Conservation (phyloP, 2,888 invertebrate species). For the Vandiemenella viatica region DNA sequence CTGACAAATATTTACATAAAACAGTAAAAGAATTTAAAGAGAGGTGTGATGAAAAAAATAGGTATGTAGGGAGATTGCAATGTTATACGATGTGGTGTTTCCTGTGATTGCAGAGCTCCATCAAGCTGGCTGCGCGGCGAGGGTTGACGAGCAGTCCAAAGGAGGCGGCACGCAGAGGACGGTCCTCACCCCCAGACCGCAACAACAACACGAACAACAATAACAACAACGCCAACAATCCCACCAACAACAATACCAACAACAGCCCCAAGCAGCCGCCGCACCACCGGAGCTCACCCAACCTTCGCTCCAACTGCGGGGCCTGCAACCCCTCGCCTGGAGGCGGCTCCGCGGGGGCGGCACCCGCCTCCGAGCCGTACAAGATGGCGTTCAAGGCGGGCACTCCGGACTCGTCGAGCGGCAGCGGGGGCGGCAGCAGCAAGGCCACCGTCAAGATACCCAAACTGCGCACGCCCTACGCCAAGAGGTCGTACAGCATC, state of each 20-base stretch:
- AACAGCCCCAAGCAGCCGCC: too few species aligned
- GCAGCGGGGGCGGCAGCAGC: too few species aligned
- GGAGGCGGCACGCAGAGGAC: background rate
- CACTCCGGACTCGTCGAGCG: slow-evolving; percentile 26
- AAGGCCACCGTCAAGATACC: slow-evolving; percentile 42
- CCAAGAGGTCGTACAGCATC: slow-evolving; percentile 60
- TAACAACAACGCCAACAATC: too few species aligned
- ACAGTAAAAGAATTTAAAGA: too few species aligned
- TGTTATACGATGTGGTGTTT: too few species aligned
- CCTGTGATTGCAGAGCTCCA: too few species aligned
- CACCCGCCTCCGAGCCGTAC: slow-evolving; percentile 28
- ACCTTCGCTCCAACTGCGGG: background rate
- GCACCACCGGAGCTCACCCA: background rate
- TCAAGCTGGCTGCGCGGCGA: too few species aligned
- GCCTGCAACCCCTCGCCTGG: slow-evolving; percentile 25
- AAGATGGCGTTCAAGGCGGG: slow-evolving; percentile 65
- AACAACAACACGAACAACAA: too few species aligned
- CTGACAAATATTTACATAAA: too few species aligned
- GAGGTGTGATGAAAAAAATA: too few species aligned
- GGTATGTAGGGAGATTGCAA: too few species aligned
- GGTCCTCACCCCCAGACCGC: background rate
- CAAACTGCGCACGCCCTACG: slow-evolving; percentile 61
- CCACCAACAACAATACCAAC: too few species aligned
- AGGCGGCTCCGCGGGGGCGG: slow-evolving; percentile 26
- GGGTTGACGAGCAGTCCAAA: background rate